These are phyloP conservation scores for Strigamia transsilvanica DNA, from an alignment of 2,888 invertebrate species.

Conservation along the genomic window DNA sequence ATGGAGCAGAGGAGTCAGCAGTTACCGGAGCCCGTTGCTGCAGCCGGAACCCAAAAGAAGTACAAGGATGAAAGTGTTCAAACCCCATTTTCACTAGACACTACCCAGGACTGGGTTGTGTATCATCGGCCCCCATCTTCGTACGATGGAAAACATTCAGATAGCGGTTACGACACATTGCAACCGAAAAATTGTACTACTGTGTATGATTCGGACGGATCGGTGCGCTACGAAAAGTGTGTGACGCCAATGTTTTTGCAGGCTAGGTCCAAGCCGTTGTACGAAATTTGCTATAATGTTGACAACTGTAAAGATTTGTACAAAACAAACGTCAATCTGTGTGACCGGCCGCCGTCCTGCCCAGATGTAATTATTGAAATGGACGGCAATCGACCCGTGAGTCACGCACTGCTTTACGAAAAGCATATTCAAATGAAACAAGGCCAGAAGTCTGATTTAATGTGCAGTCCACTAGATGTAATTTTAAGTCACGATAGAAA, in stretches of 20 bases:
- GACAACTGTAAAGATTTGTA: conserved; percentile 43
- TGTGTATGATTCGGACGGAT: conserved; percentile 4
- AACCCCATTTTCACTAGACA: conserved; percentile 35
- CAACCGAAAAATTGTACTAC: conserved; percentile 55
- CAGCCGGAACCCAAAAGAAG: not conserved
- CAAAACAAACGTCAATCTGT: conserved; percentile 6
- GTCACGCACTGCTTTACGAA: conserved; percentile 38
- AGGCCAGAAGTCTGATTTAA: not conserved
- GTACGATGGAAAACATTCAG: conserved; percentile 61
- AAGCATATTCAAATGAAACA: conserved; percentile 49
- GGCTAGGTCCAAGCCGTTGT: not conserved
- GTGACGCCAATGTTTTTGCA: conserved; percentile 5
- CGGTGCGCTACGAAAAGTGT: not conserved
- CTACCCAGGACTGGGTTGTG: not conserved
- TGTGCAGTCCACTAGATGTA: no score
- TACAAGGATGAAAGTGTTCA: conserved; percentile 52
- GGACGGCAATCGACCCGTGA: not conserved
- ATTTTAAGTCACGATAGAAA: not conserved
- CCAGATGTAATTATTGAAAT: conserved; percentile 1
- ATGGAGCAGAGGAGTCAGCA: not conserved
- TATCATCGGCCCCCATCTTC: conserved; percentile 16
- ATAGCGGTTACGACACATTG: conserved; percentile 63
- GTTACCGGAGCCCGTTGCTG: not conserved
- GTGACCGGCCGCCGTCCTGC: not conserved
- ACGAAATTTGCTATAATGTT: conserved; percentile 24